phyloP scores from a whole-genome alignment of 1,140 invertebrate species.

The Elymnias hypermnestra region DNA sequence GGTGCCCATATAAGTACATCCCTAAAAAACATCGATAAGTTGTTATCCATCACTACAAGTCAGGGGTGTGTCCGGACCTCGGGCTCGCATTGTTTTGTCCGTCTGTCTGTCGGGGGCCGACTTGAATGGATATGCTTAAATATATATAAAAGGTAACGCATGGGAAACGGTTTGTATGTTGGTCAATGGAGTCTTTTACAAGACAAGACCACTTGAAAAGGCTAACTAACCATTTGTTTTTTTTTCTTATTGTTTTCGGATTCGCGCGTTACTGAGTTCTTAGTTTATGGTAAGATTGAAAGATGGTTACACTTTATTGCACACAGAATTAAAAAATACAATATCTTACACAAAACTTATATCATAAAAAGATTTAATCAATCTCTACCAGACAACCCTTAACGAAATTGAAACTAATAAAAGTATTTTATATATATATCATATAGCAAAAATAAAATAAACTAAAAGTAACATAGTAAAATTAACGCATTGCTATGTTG shows the following conservation, averaged over 20 bases:
- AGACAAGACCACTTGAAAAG: slow-evolving; percentile 3
- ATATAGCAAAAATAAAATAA: too few species aligned
- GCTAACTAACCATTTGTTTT: background rate
- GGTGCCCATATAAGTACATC: slow-evolving; percentile 19
- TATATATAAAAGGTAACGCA: slow-evolving; percentile 28
- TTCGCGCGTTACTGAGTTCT: too few species aligned
- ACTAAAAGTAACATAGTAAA: too few species aligned
- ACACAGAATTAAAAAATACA: too few species aligned
- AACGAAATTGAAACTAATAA: too few species aligned
- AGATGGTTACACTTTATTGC: too few species aligned
- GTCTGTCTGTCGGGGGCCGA: slow-evolving; percentile 53
- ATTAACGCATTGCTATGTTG: too few species aligned
- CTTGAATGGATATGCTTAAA: slow-evolving; percentile 31
- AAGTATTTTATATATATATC: too few species aligned
- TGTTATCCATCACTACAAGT: slow-evolving; percentile 41
- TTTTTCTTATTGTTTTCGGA: background rate
- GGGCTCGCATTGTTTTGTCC: slow-evolving; percentile 65
- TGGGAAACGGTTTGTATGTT: slow-evolving; percentile 30
- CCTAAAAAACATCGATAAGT: slow-evolving; percentile 39
- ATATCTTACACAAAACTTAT: too few species aligned
- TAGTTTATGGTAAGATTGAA: too few species aligned
- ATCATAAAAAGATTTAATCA: too few species aligned
- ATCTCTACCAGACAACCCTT: too few species aligned
- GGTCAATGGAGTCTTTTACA: slow-evolving; percentile 12
- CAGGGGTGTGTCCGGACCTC: slow-evolving; percentile 54